phyloP scores from a whole-genome alignment of 2,888 invertebrate genomes.

The Smittia aterrima region DNA sequence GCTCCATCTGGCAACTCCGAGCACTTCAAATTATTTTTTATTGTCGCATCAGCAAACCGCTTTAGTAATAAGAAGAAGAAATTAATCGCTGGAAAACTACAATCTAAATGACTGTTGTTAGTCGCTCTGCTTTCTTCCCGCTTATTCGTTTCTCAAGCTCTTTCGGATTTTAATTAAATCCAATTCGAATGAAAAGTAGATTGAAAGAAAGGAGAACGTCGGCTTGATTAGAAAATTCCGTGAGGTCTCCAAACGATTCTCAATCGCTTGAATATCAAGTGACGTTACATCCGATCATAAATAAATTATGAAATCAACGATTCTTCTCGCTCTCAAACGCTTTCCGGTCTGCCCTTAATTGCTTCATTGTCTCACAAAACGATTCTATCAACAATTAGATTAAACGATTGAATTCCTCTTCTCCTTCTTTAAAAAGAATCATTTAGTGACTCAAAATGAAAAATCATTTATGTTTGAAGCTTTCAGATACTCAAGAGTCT shows the following conservation, averaged over 20 bases:
- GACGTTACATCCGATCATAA: too few relatives aligned
- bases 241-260: too few relatives aligned
- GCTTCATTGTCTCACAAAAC: neutral
- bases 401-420: neutral
- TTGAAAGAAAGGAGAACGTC: neutral
- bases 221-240: neutral
- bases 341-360: neutral
- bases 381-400: neutral
- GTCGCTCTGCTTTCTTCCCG: neutral
- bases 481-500: too few relatives aligned
- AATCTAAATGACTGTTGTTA: neutral
- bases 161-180: neutral
- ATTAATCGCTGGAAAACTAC: constrained; percentile 1
- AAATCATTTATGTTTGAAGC: too few relatives aligned
- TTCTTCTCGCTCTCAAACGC: neutral
- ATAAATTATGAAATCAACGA: neutral
- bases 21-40: neutral
- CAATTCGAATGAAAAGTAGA: neutral
- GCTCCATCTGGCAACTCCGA: neutral
- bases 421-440: too few relatives aligned
- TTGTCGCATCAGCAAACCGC: neutral
- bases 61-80: too few relatives aligned
- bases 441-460: too few relatives aligned
- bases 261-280: too few relatives aligned
- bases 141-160: neutral